These are phyloP conservation scores for Drosophila diplacantha DNA, from an alignment of 2,888 invertebrate species.

Conservation along the genomic window DNA sequence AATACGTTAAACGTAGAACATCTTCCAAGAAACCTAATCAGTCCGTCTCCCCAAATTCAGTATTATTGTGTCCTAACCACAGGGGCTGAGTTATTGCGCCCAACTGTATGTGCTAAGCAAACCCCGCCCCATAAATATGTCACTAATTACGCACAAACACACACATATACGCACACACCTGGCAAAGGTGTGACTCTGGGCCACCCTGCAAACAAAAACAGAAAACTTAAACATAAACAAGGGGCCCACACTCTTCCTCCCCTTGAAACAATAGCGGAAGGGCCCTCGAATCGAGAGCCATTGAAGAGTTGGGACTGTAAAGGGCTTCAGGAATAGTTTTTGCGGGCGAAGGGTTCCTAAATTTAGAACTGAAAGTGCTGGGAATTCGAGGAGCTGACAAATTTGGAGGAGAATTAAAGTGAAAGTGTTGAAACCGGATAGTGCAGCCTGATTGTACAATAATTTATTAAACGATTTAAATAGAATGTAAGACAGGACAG, in stretches of 20 bases:
- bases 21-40: neutral
- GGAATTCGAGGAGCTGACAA: constrained; percentile 16
- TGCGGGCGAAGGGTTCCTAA: constrained; percentile 21
- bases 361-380: constrained; percentile 6
- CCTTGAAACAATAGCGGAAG: constrained; percentile 31
- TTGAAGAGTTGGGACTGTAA: constrained; percentile 44
- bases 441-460: constrained; percentile 12
- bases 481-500: constrained; percentile 9
- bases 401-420: constrained; percentile 33
- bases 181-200: constrained; percentile 33
- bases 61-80: constrained; percentile 4
- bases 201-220: constrained; percentile 24
- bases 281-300: constrained; percentile 51
- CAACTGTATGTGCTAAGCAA: constrained; percentile 29
- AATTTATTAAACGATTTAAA: constrained; percentile 17
- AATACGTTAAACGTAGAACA: constrained; percentile 3
- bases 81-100: constrained; percentile 20
- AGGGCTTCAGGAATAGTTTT: constrained; percentile 50
- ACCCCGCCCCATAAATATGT: constrained; percentile 52
- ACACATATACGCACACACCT: constrained; percentile 26
- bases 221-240: constrained; percentile 35
- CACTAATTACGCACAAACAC: constrained; percentile 55
- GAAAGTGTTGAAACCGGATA: constrained; percentile 61
- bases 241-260: constrained; percentile 17
- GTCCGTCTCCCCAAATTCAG: neutral